These are phyloP conservation scores for Formica selysi DNA, from an alignment of 1,140 invertebrate genomes.

Conservation along the genomic window DNA sequence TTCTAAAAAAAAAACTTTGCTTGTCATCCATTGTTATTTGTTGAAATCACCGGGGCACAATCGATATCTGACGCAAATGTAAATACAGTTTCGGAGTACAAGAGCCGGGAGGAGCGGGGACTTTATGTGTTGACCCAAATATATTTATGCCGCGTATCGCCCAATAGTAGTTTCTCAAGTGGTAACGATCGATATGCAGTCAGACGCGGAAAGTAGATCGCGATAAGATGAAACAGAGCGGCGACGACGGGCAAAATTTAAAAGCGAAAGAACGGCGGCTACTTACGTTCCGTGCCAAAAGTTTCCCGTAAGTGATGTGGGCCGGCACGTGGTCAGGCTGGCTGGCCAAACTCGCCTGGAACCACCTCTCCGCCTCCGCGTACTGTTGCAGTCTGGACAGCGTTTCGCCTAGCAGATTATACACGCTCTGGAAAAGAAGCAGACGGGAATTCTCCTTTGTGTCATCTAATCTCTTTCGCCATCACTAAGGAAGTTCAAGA, in stretches of 20 bases:
- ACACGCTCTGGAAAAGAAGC: constrained; percentile 89
- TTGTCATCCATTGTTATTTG: neutral
- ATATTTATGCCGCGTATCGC: constrained; percentile 56
- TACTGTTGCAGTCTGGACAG: constrained; percentile 93
- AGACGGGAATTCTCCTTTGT: neutral
- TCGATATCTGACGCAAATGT: constrained; percentile 22
- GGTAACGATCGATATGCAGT: constrained; percentile 64
- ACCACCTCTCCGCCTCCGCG: constrained; percentile 94
- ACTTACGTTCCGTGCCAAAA: constrained; percentile 95
- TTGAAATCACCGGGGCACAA: neutral
- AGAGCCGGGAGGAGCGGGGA: constrained; percentile 37
- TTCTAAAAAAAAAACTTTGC: neutral
- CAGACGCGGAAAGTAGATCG: constrained; percentile 64
- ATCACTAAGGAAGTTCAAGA: neutral
- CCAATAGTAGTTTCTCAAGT: constrained; percentile 64
- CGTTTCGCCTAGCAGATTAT: constrained; percentile 95
- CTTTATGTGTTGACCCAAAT: constrained; percentile 17
- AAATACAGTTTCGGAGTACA: constrained; percentile 4
- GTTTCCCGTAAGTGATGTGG: constrained; percentile 96
- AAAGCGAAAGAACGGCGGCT: constrained; percentile 54
- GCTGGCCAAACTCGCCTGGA: constrained; percentile 92
- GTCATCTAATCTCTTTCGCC: neutral
- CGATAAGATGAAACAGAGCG: constrained; percentile 63
- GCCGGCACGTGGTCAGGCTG: constrained; percentile 96
- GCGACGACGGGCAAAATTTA: constrained; percentile 46